Conservation (phyloP, 1,140 invertebrate species). For the Temnothorax curvispinosus region DNA sequence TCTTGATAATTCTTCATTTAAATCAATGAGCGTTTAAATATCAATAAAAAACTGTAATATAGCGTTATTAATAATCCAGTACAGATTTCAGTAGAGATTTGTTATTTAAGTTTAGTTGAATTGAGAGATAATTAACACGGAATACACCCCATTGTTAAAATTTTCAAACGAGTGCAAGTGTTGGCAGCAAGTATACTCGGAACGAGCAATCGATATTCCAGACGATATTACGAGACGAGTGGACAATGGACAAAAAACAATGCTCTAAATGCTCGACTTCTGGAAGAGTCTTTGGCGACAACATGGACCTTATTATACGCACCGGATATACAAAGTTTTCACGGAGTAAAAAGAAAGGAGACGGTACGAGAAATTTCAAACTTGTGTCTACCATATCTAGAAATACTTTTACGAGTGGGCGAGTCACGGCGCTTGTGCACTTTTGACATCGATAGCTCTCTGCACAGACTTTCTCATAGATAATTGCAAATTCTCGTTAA, state of each 20-base stretch:
- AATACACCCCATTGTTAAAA: background rate
- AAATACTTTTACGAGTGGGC: slow-evolving; percentile 68
- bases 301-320: slow-evolving; percentile 58
- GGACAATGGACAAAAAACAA: slow-evolving; percentile 61
- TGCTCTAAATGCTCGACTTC: slow-evolving; percentile 51
- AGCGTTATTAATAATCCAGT: background rate
- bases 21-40: background rate
- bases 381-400: slow-evolving; percentile 87
- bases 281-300: slow-evolving; percentile 58
- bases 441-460: slow-evolving; percentile 47
- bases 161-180: background rate
- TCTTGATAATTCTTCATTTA: background rate
- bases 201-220: slow-evolving; percentile 65
- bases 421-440: slow-evolving; percentile 53
- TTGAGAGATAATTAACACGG: background rate
- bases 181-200: slow-evolving; percentile 42
- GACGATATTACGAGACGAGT: slow-evolving; percentile 47
- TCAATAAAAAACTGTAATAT: background rate
- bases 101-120: slow-evolving; percentile 12
- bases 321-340: slow-evolving; percentile 37
- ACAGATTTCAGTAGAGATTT: background rate
- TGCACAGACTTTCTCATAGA: slow-evolving; percentile 35
- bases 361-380: slow-evolving; percentile 81
- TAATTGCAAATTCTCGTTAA: slow-evolving; percentile 57
- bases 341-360: slow-evolving; percentile 35